These are phyloP conservation scores for Phenganax marumi DNA, from an alignment of 92 coral and sea anemone genomes.

Conservation along the genomic window DNA sequence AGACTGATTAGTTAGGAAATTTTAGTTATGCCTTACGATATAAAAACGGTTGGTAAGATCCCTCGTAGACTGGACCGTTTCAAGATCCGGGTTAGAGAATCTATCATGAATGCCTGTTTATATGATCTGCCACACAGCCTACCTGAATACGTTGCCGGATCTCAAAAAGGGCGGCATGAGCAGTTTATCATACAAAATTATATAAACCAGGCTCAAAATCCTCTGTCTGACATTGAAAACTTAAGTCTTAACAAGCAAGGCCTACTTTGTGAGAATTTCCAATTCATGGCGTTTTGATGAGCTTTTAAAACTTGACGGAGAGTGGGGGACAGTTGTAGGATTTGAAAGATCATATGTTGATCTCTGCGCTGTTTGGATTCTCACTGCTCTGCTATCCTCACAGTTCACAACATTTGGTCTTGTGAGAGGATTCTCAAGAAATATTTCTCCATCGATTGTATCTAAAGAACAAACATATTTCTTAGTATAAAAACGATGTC, in stretches of 20 bases:
- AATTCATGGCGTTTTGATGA: conserved; percentile 40
- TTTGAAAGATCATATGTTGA: neutral
- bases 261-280: conserved; percentile 27
- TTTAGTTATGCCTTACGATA: too few relatives aligned
- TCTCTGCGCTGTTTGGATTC: conserved; percentile 13
- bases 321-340: conserved; percentile 6
- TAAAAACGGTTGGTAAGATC: too few relatives aligned
- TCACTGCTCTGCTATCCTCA: conserved; percentile 17
- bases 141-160: too few relatives aligned
- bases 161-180: too few relatives aligned
- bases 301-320: conserved; percentile 24
- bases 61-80: neutral
- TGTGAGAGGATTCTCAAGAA: conserved; percentile 34
- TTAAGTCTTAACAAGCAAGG: neutral
- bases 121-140: too few relatives aligned
- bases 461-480: neutral
- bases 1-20: too few relatives aligned
- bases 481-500: too few relatives aligned
- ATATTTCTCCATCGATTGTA: conserved; percentile 20
- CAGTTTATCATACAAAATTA: neutral
- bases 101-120: too few relatives aligned
- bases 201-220: neutral
- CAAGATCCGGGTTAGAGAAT: neutral
- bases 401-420: conserved; percentile 17
- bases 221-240: neutral